A percentile compares a stretch with the other conserved stretches of the same genome.
Evolutionary conservation across 1,140 invertebrate genomes (phyloP).

Genomic region (Bombus confusus): DNA sequence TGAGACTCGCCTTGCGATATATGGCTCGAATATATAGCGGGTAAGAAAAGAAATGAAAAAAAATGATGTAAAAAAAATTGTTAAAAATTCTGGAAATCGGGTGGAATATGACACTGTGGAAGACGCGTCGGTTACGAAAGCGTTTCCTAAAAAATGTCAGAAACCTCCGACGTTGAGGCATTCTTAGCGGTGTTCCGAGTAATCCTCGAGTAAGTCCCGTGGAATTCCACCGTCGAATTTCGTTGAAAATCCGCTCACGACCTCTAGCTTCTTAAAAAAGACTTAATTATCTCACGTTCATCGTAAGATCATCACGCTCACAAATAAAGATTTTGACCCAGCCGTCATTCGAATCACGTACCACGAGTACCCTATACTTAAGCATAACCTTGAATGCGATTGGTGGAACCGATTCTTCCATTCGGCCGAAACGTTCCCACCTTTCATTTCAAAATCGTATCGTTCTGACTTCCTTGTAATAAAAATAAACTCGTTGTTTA

Average conservation of each 20-base stretch:
- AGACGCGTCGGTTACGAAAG: neutral
- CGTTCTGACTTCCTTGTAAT: neutral
- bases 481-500: neutral
- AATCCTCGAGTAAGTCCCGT: conserved; percentile 21
- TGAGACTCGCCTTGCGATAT: too few relatives aligned
- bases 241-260: conserved; percentile 54
- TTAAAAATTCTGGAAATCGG: neutral
- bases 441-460: conserved; percentile 6
- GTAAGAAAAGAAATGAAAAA: too few relatives aligned
- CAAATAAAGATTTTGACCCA: conserved; percentile 63
- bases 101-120: neutral
- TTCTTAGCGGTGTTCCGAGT: conserved; percentile 28
- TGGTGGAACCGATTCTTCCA: conserved; percentile 56
- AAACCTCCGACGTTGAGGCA: neutral
- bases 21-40: too few relatives aligned
- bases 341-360: conserved; percentile 63
- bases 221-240: conserved; percentile 4
- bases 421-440: conserved; percentile 33
- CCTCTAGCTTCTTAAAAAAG: conserved; percentile 63
- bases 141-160: conserved; percentile 20
- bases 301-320: conserved; percentile 65
- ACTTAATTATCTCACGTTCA: conserved; percentile 71
- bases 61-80: neutral
- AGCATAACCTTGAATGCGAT: conserved; percentile 62
- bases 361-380: conserved; percentile 52